These are phyloP conservation scores for Melolontha melolontha DNA, from an alignment of 2,888 invertebrate species.

Conservation along the genomic window DNA sequence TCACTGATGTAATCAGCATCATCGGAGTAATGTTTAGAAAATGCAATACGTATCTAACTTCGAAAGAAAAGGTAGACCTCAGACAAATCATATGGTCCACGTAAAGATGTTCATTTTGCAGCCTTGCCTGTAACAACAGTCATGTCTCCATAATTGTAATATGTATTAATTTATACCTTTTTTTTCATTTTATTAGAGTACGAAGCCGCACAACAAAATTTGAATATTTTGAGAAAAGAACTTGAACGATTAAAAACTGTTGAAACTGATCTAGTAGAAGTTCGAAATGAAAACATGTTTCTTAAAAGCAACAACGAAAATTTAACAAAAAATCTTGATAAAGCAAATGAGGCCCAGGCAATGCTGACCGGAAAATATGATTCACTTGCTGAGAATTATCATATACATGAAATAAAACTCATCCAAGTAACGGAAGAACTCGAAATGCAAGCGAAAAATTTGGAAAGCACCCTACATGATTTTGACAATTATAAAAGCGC, in stretches of 20 bases:
- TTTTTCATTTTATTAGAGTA: too few relatives aligned
- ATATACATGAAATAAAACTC: conserved; percentile 1
- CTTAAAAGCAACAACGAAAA: neutral
- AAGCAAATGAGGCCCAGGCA: neutral
- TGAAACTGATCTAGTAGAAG: neutral
- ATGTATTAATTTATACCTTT: too few relatives aligned
- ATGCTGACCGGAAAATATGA: neutral
- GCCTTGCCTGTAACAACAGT: too few relatives aligned
- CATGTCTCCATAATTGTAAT: too few relatives aligned
- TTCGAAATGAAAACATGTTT: neutral
- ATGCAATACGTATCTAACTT: too few relatives aligned
- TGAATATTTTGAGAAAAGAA: neutral
- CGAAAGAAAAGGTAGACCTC: too few relatives aligned
- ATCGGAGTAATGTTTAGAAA: too few relatives aligned
- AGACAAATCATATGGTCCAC: too few relatives aligned
- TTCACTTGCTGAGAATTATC: neutral
- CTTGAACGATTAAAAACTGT: neutral
- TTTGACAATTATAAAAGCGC: conserved; percentile 44
- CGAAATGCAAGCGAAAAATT: neutral
- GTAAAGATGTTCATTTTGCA: too few relatives aligned
- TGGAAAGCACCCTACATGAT: neutral
- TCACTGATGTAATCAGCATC: too few relatives aligned
- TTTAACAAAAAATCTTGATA: neutral
- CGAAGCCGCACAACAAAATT: too few relatives aligned
- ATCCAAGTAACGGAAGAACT: neutral